Percentiles rank a stretch among this genome's conserved stretches.
These are phyloP conservation scores for Nymphalis io DNA, from an alignment of 1,140 invertebrate genomes.

Conservation along the genomic window DNA sequence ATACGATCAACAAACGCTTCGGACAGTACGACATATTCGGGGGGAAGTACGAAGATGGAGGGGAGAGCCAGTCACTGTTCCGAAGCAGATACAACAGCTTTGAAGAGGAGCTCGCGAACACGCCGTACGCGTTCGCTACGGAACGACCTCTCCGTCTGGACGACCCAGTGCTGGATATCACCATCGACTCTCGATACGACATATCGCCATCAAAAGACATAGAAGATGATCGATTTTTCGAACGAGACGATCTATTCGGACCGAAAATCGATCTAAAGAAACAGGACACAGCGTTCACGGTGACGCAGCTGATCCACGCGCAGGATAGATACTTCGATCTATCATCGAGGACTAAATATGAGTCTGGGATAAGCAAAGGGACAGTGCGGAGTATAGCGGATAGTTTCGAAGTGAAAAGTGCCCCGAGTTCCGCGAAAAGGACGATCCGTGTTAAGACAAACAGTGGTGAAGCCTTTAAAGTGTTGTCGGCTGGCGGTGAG, in stretches of 20 bases:
- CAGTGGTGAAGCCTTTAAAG: slow-evolving; percentile 49
- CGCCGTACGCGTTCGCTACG: slow-evolving; percentile 77
- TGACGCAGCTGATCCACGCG: slow-evolving; percentile 72
- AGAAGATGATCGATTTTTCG: slow-evolving; percentile 65
- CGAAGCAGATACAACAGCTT: slow-evolving; percentile 77
- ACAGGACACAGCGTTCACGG: slow-evolving; percentile 55
- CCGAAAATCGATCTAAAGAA: slow-evolving; percentile 60
- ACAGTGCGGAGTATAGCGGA: slow-evolving; percentile 39
- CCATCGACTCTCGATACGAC: slow-evolving; percentile 56
- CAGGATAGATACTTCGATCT: slow-evolving; percentile 74
- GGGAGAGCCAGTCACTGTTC: slow-evolving; percentile 68
- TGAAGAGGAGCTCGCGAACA: slow-evolving; percentile 77
- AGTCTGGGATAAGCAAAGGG: slow-evolving; percentile 5
- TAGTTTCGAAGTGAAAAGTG: slow-evolving; percentile 54
- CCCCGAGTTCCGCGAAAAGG: slow-evolving; percentile 48
- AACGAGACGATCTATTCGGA: slow-evolving; percentile 56
- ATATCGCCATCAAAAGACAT: slow-evolving; percentile 51
- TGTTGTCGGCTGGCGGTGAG: slow-evolving; percentile 49
- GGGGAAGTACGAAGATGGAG: slow-evolving; percentile 42
- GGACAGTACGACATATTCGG: slow-evolving; percentile 71
- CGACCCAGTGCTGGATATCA: slow-evolving; percentile 60
- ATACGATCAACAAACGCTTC: slow-evolving; percentile 72
- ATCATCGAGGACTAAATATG: slow-evolving; percentile 45
- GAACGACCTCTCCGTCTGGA: slow-evolving; percentile 52
- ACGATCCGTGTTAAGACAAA: slow-evolving; percentile 35